Conservation (phyloP, 2,113 vertebrate genomes). For the Phoenicopterus ruber region DNA sequence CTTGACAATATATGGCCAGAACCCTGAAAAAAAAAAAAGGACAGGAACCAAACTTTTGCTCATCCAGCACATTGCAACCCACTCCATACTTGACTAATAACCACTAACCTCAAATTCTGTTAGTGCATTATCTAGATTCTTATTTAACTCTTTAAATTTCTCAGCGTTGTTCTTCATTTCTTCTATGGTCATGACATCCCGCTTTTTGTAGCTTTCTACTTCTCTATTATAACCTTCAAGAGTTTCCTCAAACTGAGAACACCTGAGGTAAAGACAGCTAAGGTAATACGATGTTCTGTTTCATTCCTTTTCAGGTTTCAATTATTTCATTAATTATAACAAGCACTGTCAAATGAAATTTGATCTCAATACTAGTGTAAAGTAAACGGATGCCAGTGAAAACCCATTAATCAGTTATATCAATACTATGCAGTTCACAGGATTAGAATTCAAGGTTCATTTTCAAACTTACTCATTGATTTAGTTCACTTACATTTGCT, state of each 20-base stretch:
- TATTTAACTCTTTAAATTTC: constrained; percentile 76
- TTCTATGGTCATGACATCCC: constrained; percentile 72
- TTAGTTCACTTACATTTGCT: neutral
- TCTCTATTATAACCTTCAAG: constrained; percentile 75
- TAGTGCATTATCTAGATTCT: constrained; percentile 75
- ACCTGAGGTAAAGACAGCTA: constrained; percentile 66
- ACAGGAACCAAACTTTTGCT: neutral
- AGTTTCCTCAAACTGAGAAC: constrained; percentile 70
- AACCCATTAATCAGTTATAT: neutral
- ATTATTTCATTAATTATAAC: neutral
- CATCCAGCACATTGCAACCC: neutral
- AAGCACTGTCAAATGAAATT: neutral
- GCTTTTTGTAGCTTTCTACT: constrained; percentile 81
- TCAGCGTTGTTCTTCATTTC: constrained; percentile 83
- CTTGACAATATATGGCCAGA: neutral
- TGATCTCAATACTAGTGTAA: neutral
- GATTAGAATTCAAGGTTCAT: neutral
- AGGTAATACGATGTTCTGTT: neutral
- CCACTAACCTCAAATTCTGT: constrained; percentile 81
- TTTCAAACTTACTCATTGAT: neutral
- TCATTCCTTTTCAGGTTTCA: neutral
- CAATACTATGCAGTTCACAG: neutral
- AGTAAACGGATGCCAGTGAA: neutral
- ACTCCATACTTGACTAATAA: neutral
- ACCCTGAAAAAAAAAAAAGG: neutral